A percentile compares a stretch with the other conserved stretches of the same genome.
phyloP scores from a whole-genome alignment of 2,797 vertebrate genomes.

The Thunnus albacares region DNA sequence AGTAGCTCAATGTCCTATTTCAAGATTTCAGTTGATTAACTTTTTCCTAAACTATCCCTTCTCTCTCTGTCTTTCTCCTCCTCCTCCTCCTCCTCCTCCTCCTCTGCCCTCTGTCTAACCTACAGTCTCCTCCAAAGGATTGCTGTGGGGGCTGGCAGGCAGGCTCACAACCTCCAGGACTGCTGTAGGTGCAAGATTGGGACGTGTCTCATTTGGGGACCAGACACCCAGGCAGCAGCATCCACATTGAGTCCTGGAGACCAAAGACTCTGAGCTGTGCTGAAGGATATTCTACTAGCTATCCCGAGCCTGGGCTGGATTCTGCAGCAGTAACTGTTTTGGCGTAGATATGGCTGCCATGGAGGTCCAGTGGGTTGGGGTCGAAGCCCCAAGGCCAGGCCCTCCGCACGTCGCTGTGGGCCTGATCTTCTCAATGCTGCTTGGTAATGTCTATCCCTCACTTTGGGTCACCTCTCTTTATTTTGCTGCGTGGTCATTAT shows the following conservation, averaged over 20 bases:
- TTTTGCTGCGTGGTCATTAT: neutral
- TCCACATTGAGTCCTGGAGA: conserved; percentile 24
- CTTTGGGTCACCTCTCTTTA: conserved; percentile 26
- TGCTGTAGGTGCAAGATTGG: conserved; percentile 35
- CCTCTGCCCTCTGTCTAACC: conserved; percentile 65
- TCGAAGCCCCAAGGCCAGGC: conserved; percentile 61
- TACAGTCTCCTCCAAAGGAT: conserved; percentile 55
- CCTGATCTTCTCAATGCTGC: conserved; percentile 76
- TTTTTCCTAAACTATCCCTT: conserved; percentile 19
- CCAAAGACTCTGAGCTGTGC: conserved; percentile 14
- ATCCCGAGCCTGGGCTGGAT: conserved; percentile 53
- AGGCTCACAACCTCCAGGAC: conserved; percentile 25
- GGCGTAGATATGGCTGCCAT: conserved; percentile 73
- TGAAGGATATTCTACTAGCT: conserved; percentile 23
- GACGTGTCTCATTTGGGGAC: conserved; percentile 37
- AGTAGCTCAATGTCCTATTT: neutral
- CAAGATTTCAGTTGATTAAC: conserved; percentile 20
- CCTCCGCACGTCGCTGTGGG: conserved; percentile 45
- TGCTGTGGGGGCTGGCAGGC: conserved; percentile 38
- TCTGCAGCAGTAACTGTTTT: conserved; percentile 56
- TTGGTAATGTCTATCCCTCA: conserved; percentile 76
- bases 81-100: neutral
- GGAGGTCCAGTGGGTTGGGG: conserved; percentile 75
- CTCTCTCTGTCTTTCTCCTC: neutral
- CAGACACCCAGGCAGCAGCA: conserved; percentile 21